Evolutionary conservation across 2,888 invertebrate species (phyloP), one percentile per base, ranked within the genome.

Genomic region (Lasius fuliginosus): DNA sequence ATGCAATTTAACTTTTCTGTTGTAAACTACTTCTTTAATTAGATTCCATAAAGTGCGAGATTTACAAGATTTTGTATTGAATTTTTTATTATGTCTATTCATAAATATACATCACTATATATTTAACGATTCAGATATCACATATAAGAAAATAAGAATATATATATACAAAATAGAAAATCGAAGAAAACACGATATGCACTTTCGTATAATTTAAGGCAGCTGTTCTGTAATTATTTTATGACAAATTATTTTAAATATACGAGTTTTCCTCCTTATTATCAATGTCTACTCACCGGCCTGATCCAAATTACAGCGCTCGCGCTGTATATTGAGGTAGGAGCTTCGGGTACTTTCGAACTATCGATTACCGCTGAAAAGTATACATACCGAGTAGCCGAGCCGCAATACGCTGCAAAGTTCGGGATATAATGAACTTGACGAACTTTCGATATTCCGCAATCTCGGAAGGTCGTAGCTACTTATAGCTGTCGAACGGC

Each of bases 291-390:
- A 69, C 36, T 60, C 46, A 27, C 71, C 18, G 33, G 8, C 60
- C 23, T 49, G 60, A 71, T 79, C 79, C 15, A 23, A 79, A 79
- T 62, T 79, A 30, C 60, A 62, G 23, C n/a, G 58, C 79, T 49
- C 15, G 42, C 79, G 23, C 23, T 23, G 23, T 58, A 79, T 69
- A 60, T 42, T 30, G 79, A 69, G 27, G 69, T 27, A 60, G 69
- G 30, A 30, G 79, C 62, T 86, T 86, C 40, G 33, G 62, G 76
- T 73, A 79, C 73, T 74, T 62, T 1, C 49, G 82, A 86, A 82
- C 76, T 82, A 86, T 87, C 84, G 84, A 86, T 87, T 77, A 77
- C 64, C 67, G 30, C 6, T 83, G 69, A 86, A 86, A 83, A 86
- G 69, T 62, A 83, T 83, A 86, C 74, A 60, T 71, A 79, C 58